A percentile compares a stretch with the other conserved stretches of the same genome.
Evolutionary conservation across 2,113 vertebrate species (phyloP).

Genomic region (Hipposideros armiger): DNA sequence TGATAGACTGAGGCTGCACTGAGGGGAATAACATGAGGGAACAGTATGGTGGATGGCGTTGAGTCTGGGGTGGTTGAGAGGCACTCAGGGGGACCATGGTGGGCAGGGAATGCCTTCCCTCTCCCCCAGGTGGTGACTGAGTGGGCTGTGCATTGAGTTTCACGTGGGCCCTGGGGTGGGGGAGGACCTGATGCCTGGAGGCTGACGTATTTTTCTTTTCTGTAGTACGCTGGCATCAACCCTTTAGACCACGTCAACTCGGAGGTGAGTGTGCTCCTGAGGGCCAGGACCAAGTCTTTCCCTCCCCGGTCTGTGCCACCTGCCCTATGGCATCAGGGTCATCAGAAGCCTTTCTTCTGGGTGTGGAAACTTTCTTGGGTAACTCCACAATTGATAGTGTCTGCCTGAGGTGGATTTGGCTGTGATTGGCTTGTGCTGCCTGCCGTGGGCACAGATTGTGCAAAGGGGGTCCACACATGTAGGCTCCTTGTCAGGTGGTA

Average conservation of each 20-base stretch:
- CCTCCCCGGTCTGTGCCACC: accelerated
- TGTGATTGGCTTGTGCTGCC: not conserved
- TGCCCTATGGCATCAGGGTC: not conserved
- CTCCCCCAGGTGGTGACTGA: too few relatives aligned
- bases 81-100: not conserved
- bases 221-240: constrained; percentile 71
- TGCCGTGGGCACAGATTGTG: not conserved
- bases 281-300: accelerated
- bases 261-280: constrained; percentile 56
- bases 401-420: not conserved
- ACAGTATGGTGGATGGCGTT: accelerated
- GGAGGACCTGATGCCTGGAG: accelerated
- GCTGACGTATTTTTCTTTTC: not conserved
- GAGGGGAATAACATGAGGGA: not conserved
- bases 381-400: not conserved
- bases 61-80: not conserved
- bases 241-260: constrained; percentile 45
- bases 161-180: not conserved
- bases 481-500: not conserved
- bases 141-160: too few relatives aligned
- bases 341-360: not conserved
- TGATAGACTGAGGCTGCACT: not conserved
- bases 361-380: not conserved
- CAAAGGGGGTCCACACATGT: accelerated
- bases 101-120: not conserved